A percentile compares a stretch with the other conserved stretches of the same genome.
Conservation (phyloP, 1,140 invertebrate species). For the Daktulosphaira vitifoliae region DNA sequence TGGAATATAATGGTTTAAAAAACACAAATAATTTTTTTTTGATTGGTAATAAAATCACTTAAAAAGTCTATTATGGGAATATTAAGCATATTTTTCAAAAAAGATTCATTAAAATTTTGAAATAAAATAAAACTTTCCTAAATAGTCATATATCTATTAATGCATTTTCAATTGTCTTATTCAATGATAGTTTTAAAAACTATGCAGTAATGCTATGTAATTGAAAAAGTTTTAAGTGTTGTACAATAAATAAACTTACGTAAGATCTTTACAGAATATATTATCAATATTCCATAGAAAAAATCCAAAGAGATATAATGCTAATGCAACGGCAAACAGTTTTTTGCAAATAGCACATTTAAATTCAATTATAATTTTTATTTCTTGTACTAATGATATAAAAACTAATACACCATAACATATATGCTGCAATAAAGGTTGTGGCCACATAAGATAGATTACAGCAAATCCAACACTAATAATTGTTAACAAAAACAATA, state of each 20-base stretch:
- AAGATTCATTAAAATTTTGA: too few species aligned
- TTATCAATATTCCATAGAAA: constrained; percentile 40
- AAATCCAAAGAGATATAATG: constrained; percentile 39
- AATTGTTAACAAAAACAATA: constrained; percentile 6
- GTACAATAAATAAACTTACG: constrained; percentile 37
- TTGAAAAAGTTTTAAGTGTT: too few species aligned
- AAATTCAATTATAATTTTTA: constrained; percentile 36
- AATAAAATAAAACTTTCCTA: too few species aligned
- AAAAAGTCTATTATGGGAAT: too few species aligned
- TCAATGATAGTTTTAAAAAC: too few species aligned
- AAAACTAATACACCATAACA: constrained; percentile 39
- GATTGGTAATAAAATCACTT: too few species aligned
- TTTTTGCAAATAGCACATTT: constrained; percentile 37
- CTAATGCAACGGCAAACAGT: constrained; percentile 37
- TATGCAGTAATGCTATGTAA: too few species aligned
- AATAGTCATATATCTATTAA: too few species aligned
- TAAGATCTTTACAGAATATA: constrained; percentile 37
- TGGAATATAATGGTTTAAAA: too few species aligned
- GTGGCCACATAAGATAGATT: constrained; percentile 39
- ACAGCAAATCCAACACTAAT: constrained; percentile 37
- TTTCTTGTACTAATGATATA: constrained; percentile 36
- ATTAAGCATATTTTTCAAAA: too few species aligned
- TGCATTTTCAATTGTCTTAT: too few species aligned
- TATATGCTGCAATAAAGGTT: constrained; percentile 38
- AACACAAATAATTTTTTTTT: too few species aligned